Evolutionary conservation across 2,797 vertebrate genomes (phyloP), one percentile per base, ranked within the genome.

Genomic region (Sarcoramphus papa): DNA sequence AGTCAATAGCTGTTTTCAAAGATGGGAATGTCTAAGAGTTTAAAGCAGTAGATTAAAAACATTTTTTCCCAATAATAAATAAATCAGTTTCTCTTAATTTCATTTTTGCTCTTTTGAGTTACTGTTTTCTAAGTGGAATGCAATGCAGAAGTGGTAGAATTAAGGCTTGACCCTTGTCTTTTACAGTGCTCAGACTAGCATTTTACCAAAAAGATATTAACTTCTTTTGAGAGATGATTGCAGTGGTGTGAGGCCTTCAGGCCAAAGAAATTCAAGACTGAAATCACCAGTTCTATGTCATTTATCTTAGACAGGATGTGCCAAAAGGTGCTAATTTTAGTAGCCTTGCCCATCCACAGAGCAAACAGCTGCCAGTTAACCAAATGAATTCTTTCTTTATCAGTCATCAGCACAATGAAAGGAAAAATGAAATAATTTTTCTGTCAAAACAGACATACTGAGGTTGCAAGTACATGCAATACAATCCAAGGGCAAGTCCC

Each of bases 271-370:
- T 48, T 40, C 43, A 85, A 72, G 83, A 81, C 27, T 81, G 77
- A 92, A 94, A 89, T 64, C 22, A 68, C 35, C 35, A 91, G 35
- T 75, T 68, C 54, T 67, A 51, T 65, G 92, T 87, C 7, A 76
- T 85, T 91, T 91, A 37, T 70, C 31, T 80, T 80, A 63, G 18
- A 51, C 3, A n/a, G 30, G 25, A 60, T 68, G 37, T 67, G 59
- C 86, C 51, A 81, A 74, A 94, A 93, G 11, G 9, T 56, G 23
- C 68, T 92, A 91, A 92, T 95, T 93, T 95, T 91, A 88, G 84
- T 82, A 87, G 43, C 24, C 23, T 91, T 76, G 14, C 53, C 74
- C 40, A 79, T 68, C 2, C 31, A 56, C 85, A 91, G 70, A 95
- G 43, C 68, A 90, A 95, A 95, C 48, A 92, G 78, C 63, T 93